A percentile compares a stretch with the other conserved stretches of the same genome.
Evolutionary conservation across 1,140 invertebrate genomes (phyloP).

Genomic region (Temnothorax nylanderi): DNA sequence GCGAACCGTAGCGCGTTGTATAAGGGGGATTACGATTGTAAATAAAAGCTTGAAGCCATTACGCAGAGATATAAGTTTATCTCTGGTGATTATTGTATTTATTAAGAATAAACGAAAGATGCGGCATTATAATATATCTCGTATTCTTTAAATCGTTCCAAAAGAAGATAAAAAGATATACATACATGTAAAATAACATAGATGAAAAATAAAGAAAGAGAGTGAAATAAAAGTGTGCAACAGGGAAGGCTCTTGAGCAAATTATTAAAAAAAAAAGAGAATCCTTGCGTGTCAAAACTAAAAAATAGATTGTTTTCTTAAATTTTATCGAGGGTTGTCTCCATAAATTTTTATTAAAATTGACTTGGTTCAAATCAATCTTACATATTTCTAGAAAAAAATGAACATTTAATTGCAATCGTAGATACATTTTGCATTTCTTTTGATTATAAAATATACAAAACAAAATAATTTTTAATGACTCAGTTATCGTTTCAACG

Average conservation of each 20-base stretch:
- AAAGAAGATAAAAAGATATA: neutral
- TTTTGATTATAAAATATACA: too few species aligned
- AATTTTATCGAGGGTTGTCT: too few species aligned
- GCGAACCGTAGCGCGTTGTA: constrained; percentile 45
- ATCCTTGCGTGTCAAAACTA: neutral
- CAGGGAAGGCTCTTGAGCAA: neutral
- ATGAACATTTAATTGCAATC: too few species aligned
- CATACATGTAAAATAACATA: neutral
- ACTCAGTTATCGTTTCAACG: too few species aligned
- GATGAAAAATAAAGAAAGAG: neutral
- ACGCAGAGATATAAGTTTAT: constrained; percentile 74
- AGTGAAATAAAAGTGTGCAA: neutral
- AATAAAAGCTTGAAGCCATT: constrained; percentile 75
- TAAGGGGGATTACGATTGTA: constrained; percentile 68
- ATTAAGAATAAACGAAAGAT: constrained; percentile 80
- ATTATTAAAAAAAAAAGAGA: neutral
- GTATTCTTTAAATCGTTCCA: neutral
- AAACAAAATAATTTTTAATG: too few species aligned
- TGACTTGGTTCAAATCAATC: too few species aligned
- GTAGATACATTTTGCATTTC: too few species aligned
- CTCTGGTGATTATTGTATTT: constrained; percentile 80
- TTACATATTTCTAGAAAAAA: too few species aligned
- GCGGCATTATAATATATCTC: neutral
- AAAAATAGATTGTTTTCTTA: neutral
- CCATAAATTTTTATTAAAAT: too few species aligned